Conservation (phyloP, 2,797 vertebrate genomes). For the Toxotes lorentzi region DNA sequence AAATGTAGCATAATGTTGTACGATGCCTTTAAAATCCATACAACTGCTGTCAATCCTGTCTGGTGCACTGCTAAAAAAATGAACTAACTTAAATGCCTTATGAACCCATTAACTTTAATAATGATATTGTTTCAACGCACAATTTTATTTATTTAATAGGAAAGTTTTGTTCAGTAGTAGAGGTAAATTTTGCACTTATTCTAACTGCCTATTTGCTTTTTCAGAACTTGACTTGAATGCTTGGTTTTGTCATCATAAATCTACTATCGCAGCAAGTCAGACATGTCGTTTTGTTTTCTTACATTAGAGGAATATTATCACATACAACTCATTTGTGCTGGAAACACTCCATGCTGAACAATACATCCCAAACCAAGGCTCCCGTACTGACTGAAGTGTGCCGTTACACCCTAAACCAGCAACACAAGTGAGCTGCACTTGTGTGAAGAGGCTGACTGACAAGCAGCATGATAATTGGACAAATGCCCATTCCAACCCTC, state of each 20-base stretch:
- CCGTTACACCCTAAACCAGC: slow-evolving; percentile 71
- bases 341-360: background rate
- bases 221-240: background rate
- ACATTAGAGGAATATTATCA: background rate
- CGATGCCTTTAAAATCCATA: background rate
- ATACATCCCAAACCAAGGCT: slow-evolving; percentile 62
- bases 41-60: background rate
- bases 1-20: background rate
- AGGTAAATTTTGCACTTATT: background rate
- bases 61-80: background rate
- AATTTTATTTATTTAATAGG: background rate
- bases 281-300: background rate
- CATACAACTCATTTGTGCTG: background rate
- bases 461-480: slow-evolving; percentile 85
- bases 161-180: background rate
- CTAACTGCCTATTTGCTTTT: background rate
- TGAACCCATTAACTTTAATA: background rate
- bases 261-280: background rate
- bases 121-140: background rate
- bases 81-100: background rate
- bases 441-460: slow-evolving; percentile 79
- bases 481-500: slow-evolving; percentile 73
- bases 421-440: slow-evolving; percentile 77
- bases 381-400: slow-evolving; percentile 33
- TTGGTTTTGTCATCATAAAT: background rate